Evolutionary conservation across 2,113 vertebrate genomes (phyloP).

Genomic region (Forbesichthys agassizii): DNA sequence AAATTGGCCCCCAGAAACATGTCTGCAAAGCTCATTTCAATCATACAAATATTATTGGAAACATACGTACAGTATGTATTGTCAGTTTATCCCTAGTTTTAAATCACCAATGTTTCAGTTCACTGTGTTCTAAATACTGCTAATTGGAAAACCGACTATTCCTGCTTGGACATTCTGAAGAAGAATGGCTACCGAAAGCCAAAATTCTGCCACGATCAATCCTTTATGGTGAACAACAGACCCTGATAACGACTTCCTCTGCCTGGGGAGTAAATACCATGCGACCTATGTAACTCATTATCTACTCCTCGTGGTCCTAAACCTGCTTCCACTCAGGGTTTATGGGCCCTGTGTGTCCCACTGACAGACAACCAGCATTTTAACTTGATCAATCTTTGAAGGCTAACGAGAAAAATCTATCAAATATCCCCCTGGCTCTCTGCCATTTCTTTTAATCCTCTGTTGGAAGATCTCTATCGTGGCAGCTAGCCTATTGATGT

Average conservation of each 20-base stretch:
- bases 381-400: conserved; percentile 71
- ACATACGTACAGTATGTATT: too few relatives aligned
- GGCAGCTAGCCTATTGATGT: conserved; percentile 56
- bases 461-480: conserved; percentile 71
- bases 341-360: conserved; percentile 44
- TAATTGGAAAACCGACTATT: not conserved
- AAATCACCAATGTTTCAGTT: not conserved
- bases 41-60: too few relatives aligned
- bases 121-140: not conserved
- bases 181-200: conserved; percentile 25
- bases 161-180: not conserved
- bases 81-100: not conserved
- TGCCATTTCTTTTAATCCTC: conserved; percentile 60
- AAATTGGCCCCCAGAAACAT: too few relatives aligned
- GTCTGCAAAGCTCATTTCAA: too few relatives aligned
- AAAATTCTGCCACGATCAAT: conserved; percentile 48
- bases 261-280: conserved; percentile 50
- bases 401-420: conserved; percentile 60
- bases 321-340: conserved; percentile 74
- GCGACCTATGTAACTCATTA: conserved; percentile 70
- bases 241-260: conserved; percentile 59
- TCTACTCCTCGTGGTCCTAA: conserved; percentile 52
- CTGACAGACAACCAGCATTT: conserved; percentile 57
- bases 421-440: conserved; percentile 60
- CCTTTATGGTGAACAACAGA: conserved; percentile 57